Evolutionary conservation across 2,113 vertebrate species (phyloP), one percentile per base, ranked within the genome.

Genomic region (Notothenia coriiceps): DNA sequence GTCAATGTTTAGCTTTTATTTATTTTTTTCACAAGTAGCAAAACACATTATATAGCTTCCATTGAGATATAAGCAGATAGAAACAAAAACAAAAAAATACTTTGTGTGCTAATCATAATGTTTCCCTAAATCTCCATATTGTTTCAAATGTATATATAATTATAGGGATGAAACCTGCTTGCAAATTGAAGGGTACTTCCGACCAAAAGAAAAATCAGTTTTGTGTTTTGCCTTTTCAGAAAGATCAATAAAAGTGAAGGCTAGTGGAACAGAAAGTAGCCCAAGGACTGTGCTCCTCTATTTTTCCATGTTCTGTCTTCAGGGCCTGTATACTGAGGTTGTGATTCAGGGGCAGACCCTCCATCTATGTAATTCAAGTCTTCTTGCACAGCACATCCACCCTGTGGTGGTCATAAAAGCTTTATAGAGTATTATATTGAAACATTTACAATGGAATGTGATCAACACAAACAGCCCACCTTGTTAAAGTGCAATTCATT

Each of bases 391-490:
- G 52, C 57, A 29, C 47, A 71, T 59, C 63, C 54, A 78, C 59
- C 64, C 44, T 77, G 65, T 50, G 68, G 33, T 67, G 49, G 65
- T 80, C 67, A 84, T 88, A 86, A 89, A 86, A 69, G 14, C 60
- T 89, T 89, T 90, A 89, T 72, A 29, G 86, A 79, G 74, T 83
- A 74, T 87, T 87, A 82, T 77, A 89, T 52, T 68, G 80, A 84
- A 79, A 84, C 85, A 65, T 90, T 89, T 86, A 91, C 72, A 79
- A 47, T 50, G 63, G 64, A 57, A 60, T 54, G 73, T 71, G 73
- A 86, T 79, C 74, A 83, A 84, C 80, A 79, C 70, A 84, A 77
- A 91, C 60, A 77, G 73, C 14, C 77, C 54, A 66, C 44, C 82
- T 71, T 74, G 80, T 84, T 85, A 86, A 88, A 88, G 62, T 70